Percentiles rank a stretch among this genome's conserved stretches.
Conservation (phyloP, 2,113 vertebrate genomes). For the Acrocephalus kingi region DNA sequence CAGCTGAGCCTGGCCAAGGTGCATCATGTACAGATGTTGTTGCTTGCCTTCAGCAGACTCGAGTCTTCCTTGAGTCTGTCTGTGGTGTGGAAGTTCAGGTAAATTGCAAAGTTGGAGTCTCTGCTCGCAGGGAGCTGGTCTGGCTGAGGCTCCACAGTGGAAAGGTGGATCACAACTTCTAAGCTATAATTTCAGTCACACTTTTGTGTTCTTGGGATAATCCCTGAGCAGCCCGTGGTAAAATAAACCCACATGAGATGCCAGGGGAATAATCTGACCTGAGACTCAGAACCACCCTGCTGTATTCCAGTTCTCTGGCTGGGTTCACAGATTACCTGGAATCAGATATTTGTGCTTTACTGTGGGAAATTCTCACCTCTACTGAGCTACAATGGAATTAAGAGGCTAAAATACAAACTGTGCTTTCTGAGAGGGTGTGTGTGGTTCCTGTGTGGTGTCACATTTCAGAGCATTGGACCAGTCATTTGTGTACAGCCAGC, state of each 20-base stretch:
- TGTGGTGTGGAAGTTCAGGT: neutral
- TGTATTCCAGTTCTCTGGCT: neutral
- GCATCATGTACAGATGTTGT: neutral
- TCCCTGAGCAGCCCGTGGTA: too few relatives aligned
- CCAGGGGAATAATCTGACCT: neutral
- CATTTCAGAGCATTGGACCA: neutral
- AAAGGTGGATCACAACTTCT: neutral
- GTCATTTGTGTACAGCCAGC: neutral
- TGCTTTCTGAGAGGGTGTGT: neutral
- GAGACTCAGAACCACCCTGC: neutral
- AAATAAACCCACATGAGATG: neutral
- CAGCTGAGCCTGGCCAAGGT: neutral
- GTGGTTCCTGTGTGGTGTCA: neutral
- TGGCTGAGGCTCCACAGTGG: neutral
- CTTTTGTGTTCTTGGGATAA: neutral
- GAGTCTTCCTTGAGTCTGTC: too few relatives aligned
- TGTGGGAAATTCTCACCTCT: neutral
- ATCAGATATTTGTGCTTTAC: neutral
- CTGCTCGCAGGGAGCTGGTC: accelerated
- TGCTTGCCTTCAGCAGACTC: neutral
- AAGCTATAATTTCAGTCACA: neutral
- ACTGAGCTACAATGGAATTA: neutral
- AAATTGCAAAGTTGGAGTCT: neutral
- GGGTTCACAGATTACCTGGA: neutral
- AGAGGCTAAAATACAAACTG: neutral